Base-by-base conservation (phyloP, 1,140 invertebrate species). In the Drosophila oshimai region DNA sequence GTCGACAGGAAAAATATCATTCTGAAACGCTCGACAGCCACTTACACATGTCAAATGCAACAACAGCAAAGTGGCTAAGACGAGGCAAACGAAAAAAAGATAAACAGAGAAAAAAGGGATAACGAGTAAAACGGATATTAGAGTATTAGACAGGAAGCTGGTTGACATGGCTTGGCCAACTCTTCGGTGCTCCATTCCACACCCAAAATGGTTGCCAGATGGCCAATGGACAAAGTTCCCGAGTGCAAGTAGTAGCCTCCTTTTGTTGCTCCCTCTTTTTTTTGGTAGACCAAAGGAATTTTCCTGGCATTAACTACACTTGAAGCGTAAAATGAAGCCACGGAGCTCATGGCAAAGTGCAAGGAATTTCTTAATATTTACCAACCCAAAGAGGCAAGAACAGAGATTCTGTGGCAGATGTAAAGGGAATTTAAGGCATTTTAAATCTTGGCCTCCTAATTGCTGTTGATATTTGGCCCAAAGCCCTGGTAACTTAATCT, bases 11-110 rank as follows among this genome's bases (percentile, higher is more conserved):
- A 87, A 76, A 86, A 86, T 86, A 86, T 87, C 81, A 76, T 86
- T 87, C 72, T 86, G 78, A 81, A 76, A 47, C 67, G 81, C 68
- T 86, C 81, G 81, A 86, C 81, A 86, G 76, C 62, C 81, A 86
- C 81, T 86, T 86, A 87, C 81, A 86, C 81, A 86, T 86, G 81
- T 86, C 81, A 86, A 86, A 86, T 65, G 81, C 76, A 77, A 72
- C 68, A 72, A 60, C 45, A 71, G 53, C 53, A 65, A 65, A 65
- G 42, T 65, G 61, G 42, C 47, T 65, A 50, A 50, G 44, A 31
- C 15, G 15, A 33, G 26, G 51, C 20, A n/a, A 29, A 9, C 31
- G 18, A 58, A 9, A 7, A 15, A 28, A 29, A 33, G 33, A 45
- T 26, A 20, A 24, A 18, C 13, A 17, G 1, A 6, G n/a, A 3